These are phyloP conservation scores for Gymnodraco acuticeps DNA, from an alignment of 2,797 vertebrate species.

Conservation along the genomic window DNA sequence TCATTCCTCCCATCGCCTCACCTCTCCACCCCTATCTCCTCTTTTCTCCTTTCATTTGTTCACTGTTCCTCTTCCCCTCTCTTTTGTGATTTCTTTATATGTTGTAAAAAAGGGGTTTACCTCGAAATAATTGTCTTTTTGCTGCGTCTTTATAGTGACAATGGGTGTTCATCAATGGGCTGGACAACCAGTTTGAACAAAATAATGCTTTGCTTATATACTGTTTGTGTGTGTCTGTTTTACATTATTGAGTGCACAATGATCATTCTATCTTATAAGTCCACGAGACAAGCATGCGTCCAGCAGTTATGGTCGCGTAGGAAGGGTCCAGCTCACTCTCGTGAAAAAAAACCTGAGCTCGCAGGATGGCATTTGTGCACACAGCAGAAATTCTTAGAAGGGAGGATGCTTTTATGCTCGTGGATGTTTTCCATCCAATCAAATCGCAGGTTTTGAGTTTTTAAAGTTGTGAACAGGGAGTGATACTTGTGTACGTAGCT, in stretches of 20 bases:
- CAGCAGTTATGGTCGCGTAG: no score
- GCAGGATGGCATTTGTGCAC: no score
- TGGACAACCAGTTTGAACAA: no score
- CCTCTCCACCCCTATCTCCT: slow-evolving; percentile 46
- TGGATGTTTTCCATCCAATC: not conserved
- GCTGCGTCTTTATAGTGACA: not conserved
- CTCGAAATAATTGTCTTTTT: slow-evolving; percentile 7
- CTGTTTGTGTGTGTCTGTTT: not conserved
- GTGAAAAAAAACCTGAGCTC: no score
- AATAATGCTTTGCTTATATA: no score
- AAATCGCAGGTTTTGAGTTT: not conserved
- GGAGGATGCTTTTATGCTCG: not conserved
- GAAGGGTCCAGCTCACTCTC: no score
- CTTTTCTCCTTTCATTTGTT: slow-evolving; percentile 54
- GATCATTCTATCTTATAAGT: no score
- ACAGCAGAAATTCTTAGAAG: no score
- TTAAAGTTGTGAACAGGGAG: not conserved
- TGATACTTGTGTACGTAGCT: not conserved
- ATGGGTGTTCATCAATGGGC: not conserved
- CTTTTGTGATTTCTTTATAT: slow-evolving; percentile 14
- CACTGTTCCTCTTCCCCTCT: slow-evolving; percentile 22
- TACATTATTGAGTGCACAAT: not conserved
- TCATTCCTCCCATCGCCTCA: slow-evolving; percentile 81
- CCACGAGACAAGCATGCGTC: no score
- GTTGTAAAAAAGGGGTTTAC: slow-evolving; percentile 11